A percentile compares a stretch with the other conserved stretches of the same genome.
Conservation (phyloP, 2,888 invertebrate genomes). For the Herminia tarsipennalis region DNA sequence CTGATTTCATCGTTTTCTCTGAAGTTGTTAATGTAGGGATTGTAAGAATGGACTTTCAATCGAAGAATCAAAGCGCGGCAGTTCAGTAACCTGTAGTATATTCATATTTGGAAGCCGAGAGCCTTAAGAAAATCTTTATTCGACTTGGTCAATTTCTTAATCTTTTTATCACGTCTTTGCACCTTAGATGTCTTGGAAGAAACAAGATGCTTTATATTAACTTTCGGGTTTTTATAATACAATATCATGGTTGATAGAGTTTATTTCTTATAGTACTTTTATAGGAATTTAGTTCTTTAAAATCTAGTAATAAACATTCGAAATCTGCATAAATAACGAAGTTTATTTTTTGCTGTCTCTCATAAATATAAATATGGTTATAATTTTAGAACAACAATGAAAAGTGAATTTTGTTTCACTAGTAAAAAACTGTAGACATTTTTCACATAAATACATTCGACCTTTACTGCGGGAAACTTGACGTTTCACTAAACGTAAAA, state of each 20-base stretch:
- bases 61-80: too few species aligned
- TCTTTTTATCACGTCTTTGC: too few species aligned
- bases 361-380: conserved; percentile 21
- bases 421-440: conserved; percentile 24
- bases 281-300: neutral
- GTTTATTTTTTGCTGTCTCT: conserved; percentile 25
- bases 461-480: conserved; percentile 24
- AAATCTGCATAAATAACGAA: conserved; percentile 31
- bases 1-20: too few species aligned
- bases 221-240: too few species aligned
- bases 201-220: too few species aligned
- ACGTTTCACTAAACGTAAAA: conserved; percentile 19
- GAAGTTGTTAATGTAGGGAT: too few species aligned
- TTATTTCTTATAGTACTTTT: conserved; percentile 12
- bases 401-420: conserved; percentile 5
- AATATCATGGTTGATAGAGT: conserved; percentile 21
- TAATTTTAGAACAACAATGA: conserved; percentile 10
- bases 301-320: conserved; percentile 14
- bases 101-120: too few species aligned
- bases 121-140: too few species aligned
- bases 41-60: too few species aligned
- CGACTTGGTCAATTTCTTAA: too few species aligned
- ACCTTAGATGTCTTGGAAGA: too few species aligned
- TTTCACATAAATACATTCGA: conserved; percentile 25
- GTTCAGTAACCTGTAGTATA: too few species aligned